Evolutionary conservation across 2,888 invertebrate genomes (phyloP).

Genomic region (Agapostemon virescens): DNA sequence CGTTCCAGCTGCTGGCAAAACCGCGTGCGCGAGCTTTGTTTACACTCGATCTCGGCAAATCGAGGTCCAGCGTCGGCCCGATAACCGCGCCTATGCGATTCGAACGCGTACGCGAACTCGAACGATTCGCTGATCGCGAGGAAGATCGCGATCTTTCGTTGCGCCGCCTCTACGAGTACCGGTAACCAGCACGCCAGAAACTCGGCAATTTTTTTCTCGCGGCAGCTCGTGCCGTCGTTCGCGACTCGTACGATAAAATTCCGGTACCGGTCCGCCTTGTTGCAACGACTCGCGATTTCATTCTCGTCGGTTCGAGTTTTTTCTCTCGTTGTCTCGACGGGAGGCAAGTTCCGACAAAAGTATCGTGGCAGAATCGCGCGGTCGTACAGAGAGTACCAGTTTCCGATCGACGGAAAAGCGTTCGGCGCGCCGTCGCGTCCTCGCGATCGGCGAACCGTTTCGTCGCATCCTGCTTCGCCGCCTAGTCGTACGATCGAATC

Average conservation of each 20-base stretch:
- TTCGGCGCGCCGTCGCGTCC: too few relatives aligned
- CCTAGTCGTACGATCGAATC: not conserved
- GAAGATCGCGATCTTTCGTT: not conserved
- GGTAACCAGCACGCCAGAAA: not conserved
- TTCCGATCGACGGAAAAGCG: too few relatives aligned
- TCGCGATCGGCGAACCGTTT: constrained; percentile 37
- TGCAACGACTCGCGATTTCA: not conserved
- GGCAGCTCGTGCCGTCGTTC: too few relatives aligned
- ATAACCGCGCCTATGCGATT: not conserved
- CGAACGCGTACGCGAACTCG: constrained; percentile 1
- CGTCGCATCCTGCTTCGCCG: constrained; percentile 13
- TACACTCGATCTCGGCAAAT: constrained; percentile 30
- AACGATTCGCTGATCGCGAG: not conserved
- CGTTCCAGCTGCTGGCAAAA: constrained; percentile 44
- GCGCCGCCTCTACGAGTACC: not conserved
- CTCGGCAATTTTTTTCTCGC: not conserved
- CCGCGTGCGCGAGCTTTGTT: constrained; percentile 57
- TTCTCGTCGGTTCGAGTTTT: constrained; percentile 14
- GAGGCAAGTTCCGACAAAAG: not conserved
- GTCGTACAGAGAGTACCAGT: too few relatives aligned
- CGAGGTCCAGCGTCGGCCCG: not conserved
- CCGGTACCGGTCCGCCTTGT: constrained; percentile 31
- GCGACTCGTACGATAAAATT: constrained; percentile 21
- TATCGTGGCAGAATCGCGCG: too few relatives aligned
- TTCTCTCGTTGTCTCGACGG: too few relatives aligned